Evolutionary conservation across 2,113 vertebrate species (phyloP).

Genomic region (Lasiurus cinereus): DNA sequence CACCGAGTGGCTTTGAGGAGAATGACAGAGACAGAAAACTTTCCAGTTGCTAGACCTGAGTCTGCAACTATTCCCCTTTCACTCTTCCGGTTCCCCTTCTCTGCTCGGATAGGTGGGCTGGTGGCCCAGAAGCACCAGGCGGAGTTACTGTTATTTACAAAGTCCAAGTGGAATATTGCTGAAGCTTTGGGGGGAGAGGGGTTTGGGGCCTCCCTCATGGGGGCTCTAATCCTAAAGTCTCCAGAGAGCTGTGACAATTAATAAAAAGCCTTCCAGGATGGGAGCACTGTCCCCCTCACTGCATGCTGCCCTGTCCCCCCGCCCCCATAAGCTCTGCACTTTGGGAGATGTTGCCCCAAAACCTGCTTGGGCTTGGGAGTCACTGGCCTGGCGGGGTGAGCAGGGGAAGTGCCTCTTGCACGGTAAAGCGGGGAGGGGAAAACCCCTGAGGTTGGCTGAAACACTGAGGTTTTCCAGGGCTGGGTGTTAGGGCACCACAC

Average conservation of each 20-base stretch:
- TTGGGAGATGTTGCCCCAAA: neutral
- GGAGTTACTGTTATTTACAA: neutral
- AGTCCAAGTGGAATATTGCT: neutral
- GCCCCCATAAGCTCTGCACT: accelerated
- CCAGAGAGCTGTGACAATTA: neutral
- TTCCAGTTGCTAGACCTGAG: neutral
- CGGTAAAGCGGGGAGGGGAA: neutral
- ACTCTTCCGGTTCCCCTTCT: neutral
- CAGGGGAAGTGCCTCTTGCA: too few relatives aligned
- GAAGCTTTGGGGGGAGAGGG: neutral
- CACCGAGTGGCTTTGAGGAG: neutral
- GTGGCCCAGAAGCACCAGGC: neutral
- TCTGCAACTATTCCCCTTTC: neutral
- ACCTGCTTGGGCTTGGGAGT: too few relatives aligned
- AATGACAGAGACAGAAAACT: neutral
- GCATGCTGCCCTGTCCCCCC: accelerated
- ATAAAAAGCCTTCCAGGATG: neutral
- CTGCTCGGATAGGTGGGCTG: neutral
- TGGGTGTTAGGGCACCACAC: accelerated
- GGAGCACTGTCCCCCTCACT: too few relatives aligned
- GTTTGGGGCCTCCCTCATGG: accelerated
- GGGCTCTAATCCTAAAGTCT: neutral
- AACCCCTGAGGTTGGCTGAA: neutral
- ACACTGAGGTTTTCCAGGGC: neutral
- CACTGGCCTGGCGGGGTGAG: neutral